Evolutionary conservation across 2,113 vertebrate genomes (phyloP).

Genomic region (mouse (Mus musculus)): GRCm39 chr3:102525501-102526000

Average conservation of each 20-base stretch:
- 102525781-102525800: neutral
- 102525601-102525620: neutral
- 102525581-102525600: no score
- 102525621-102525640: no score
- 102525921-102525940: neutral
- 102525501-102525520: neutral
- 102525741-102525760: neutral
- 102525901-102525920: neutral
- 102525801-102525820: neutral
- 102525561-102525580: neutral
- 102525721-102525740: constrained; percentile 30
- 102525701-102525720: neutral
- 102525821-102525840: neutral
- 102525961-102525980: neutral
- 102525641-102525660: neutral
- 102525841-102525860: no score
- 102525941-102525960: neutral
- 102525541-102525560: neutral
- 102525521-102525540: neutral
- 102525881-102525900: neutral
- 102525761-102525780: neutral
- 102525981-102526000: neutral
- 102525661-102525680: neutral
- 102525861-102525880: neutral
- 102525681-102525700: neutral